Evolutionary conservation across 2,888 invertebrate genomes (phyloP).

Genomic region (Protodeltote pygarga): DNA sequence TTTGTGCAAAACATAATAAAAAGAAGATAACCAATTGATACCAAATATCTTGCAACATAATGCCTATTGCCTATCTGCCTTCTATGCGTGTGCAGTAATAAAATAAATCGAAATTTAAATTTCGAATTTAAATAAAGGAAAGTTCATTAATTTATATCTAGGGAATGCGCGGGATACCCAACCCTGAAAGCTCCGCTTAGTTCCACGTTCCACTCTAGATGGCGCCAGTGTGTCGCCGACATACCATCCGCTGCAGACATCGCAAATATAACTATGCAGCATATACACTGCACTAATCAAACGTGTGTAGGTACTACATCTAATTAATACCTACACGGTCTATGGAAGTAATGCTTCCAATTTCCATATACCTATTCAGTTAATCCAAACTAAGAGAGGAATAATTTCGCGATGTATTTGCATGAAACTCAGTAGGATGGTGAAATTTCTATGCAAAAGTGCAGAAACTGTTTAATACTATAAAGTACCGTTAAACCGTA

Average conservation of each 20-base stretch:
- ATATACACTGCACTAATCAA: conserved; percentile 24
- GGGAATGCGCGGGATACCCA: conserved; percentile 14
- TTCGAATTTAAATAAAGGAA: too few relatives aligned
- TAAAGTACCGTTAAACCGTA: too few relatives aligned
- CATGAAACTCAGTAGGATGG: not conserved
- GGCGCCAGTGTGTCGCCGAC: conserved; percentile 30
- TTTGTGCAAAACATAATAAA: too few relatives aligned
- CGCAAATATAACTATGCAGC: conserved; percentile 7
- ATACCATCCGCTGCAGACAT: conserved; percentile 4
- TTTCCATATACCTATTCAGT: conserved; percentile 17
- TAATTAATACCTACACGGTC: conserved; percentile 15
- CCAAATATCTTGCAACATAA: too few relatives aligned
- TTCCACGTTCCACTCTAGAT: conserved; percentile 17
- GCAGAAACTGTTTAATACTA: too few relatives aligned
- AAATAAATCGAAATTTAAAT: too few relatives aligned
- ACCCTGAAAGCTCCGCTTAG: conserved; percentile 27
- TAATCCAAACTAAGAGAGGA: conserved; percentile 19
- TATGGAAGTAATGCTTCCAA: conserved; percentile 20
- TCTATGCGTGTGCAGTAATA: too few relatives aligned
- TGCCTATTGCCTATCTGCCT: too few relatives aligned
- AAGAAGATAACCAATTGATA: too few relatives aligned
- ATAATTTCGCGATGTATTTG: conserved; percentile 6
- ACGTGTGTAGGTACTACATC: conserved; percentile 14
- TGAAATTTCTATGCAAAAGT: conserved; percentile 5
- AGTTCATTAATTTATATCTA: too few relatives aligned